Percentiles rank a stretch among this genome's conserved stretches.
These are phyloP conservation scores for Tonatia bakeri DNA, from an alignment of 2,113 vertebrate species.

Conservation along the genomic window DNA sequence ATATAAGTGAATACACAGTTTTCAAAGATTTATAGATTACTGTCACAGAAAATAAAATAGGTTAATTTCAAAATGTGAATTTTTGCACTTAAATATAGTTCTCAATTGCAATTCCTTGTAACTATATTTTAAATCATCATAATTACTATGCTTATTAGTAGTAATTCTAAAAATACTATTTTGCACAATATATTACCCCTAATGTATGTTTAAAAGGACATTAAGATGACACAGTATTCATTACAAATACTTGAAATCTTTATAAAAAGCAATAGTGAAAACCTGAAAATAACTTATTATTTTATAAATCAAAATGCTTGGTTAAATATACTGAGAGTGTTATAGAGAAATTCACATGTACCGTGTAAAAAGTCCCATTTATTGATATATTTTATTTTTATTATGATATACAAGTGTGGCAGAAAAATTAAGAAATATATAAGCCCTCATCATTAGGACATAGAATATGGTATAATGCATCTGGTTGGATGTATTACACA, in stretches of 20 bases:
- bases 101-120: conserved; percentile 21
- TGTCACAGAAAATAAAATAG: neutral
- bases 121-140: neutral
- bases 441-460: neutral
- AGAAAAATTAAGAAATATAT: neutral
- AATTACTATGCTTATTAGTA: conserved; percentile 39
- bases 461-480: neutral
- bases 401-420: neutral
- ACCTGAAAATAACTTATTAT: neutral
- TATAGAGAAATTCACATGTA: neutral
- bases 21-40: neutral
- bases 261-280: neutral
- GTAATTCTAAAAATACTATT: conserved; percentile 49
- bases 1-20: conserved; percentile 37
- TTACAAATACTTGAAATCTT: neutral
- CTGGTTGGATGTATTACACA: neutral
- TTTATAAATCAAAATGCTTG: neutral
- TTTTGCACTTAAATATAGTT: neutral
- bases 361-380: neutral
- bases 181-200: neutral
- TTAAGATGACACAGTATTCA: neutral
- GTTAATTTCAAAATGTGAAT: conserved; percentile 45
- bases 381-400: neutral
- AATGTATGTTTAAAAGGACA: neutral
- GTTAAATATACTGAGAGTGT: neutral